Conservation (phyloP, 1,140 invertebrate species). For the Piezodorus guildinii region DNA sequence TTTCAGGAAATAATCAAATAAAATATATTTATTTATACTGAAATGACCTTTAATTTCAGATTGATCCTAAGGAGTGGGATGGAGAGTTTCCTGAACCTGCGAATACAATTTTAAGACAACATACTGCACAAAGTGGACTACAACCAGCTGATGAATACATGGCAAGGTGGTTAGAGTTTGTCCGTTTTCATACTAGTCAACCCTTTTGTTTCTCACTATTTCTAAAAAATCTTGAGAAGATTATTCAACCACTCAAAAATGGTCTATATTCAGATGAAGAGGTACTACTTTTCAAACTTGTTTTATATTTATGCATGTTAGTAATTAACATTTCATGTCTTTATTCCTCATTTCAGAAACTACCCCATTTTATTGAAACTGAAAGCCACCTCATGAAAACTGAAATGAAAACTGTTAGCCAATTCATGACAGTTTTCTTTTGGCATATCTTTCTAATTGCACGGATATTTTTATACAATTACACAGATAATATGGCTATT, state of each 20-base stretch:
- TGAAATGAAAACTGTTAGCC: no score
- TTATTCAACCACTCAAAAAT: slow-evolving; percentile 50
- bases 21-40: slow-evolving; percentile 7
- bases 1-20: no score
- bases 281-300: slow-evolving; percentile 18
- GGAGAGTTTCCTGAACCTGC: slow-evolving; percentile 71
- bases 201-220: slow-evolving; percentile 64
- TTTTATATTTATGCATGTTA: not conserved
- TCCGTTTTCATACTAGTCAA: slow-evolving; percentile 58
- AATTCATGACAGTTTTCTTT: no score
- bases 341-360: no score
- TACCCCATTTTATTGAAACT: no score
- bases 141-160: slow-evolving; percentile 49
- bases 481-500: no score
- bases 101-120: slow-evolving; percentile 75
- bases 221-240: slow-evolving; percentile 48
- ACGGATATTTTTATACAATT: no score
- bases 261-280: slow-evolving; percentile 54
- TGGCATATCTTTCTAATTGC: no score
- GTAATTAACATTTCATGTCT: not conserved
- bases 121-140: slow-evolving; percentile 82
- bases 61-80: slow-evolving; percentile 70
- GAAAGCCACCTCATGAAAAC: no score
- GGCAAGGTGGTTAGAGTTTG: slow-evolving; percentile 64
- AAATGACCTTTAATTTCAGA: slow-evolving; percentile 33